Percentiles rank a stretch among this genome's conserved stretches.
Evolutionary conservation across 2,888 invertebrate species (phyloP).

Genomic region (Melanchra persicariae): DNA sequence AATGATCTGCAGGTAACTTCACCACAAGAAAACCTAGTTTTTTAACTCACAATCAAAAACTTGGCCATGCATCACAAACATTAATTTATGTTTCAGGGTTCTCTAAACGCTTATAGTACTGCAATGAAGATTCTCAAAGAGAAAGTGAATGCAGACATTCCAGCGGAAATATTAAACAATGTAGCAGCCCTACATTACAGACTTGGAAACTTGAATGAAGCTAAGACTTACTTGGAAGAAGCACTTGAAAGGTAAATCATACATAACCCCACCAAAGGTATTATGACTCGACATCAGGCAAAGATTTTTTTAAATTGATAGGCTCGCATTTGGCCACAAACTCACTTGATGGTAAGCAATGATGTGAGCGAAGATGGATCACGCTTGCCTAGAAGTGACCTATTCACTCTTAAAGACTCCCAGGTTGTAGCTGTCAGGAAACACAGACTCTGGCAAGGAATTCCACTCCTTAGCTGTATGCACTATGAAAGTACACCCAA

Average conservation of each 20-base stretch:
- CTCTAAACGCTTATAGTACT: constrained; percentile 97
- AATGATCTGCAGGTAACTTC: constrained; percentile 93
- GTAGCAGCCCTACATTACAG: constrained; percentile 98
- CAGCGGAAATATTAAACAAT: constrained; percentile 99
- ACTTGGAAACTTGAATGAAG: constrained; percentile 96
- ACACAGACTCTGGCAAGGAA: too few species aligned
- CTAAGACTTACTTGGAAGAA: constrained; percentile 96
- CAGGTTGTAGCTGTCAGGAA: too few species aligned
- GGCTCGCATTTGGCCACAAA: too few species aligned
- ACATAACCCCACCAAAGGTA: not conserved
- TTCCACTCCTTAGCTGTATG: too few species aligned
- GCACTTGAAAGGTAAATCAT: constrained; percentile 92
- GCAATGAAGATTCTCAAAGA: constrained; percentile 98
- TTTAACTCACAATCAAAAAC: too few species aligned
- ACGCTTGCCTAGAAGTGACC: too few species aligned
- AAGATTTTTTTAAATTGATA: too few species aligned
- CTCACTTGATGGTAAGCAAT: too few species aligned
- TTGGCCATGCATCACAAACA: not conserved
- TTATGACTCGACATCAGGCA: too few species aligned
- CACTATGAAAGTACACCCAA: too few species aligned
- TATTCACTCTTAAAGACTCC: too few species aligned
- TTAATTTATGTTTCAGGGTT: constrained; percentile 89
- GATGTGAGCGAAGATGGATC: too few species aligned
- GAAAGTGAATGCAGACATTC: constrained; percentile 98
- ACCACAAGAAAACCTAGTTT: not conserved